Percentiles rank a stretch among this genome's conserved stretches.
phyloP scores from a whole-genome alignment of 2,797 vertebrate genomes.

The Catamblyrhynchus diadema region DNA sequence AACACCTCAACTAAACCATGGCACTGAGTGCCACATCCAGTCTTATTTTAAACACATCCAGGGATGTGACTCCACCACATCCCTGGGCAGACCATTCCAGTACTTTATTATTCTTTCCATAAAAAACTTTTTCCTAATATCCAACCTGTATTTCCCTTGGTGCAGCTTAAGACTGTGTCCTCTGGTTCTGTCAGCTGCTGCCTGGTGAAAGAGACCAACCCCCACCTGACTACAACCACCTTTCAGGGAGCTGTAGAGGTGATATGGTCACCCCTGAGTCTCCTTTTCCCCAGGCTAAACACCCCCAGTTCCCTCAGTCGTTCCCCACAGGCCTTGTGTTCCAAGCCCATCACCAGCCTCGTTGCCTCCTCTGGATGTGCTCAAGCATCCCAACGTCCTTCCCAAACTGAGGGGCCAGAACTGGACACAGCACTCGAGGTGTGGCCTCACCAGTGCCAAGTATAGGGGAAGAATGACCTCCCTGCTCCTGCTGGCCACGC shows the following conservation, averaged over 20 bases:
- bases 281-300: not conserved
- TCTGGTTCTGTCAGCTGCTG: fast-evolving
- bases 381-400: fast-evolving
- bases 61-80: not conserved
- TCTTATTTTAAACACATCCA: not conserved
- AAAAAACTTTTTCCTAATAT: not conserved
- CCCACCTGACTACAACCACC: fast-evolving
- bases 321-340: not conserved
- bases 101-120: not conserved
- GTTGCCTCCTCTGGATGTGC: fast-evolving
- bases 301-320: fast-evolving
- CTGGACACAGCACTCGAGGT: not conserved
- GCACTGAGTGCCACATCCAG: not conserved
- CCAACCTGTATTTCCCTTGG: not conserved
- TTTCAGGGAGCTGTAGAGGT: not conserved
- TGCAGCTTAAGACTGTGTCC: fast-evolving
- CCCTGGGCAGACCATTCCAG: fast-evolving
- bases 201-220: not conserved
- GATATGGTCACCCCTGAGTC: not conserved
- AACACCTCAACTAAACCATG: not conserved
- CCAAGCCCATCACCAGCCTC: not conserved
- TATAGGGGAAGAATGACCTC: not conserved
- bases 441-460: fast-evolving
- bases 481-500: not conserved
- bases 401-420: not conserved